Base-by-base conservation (phyloP, 2,113 vertebrate species). In the Microcebus tavaratra region DNA sequence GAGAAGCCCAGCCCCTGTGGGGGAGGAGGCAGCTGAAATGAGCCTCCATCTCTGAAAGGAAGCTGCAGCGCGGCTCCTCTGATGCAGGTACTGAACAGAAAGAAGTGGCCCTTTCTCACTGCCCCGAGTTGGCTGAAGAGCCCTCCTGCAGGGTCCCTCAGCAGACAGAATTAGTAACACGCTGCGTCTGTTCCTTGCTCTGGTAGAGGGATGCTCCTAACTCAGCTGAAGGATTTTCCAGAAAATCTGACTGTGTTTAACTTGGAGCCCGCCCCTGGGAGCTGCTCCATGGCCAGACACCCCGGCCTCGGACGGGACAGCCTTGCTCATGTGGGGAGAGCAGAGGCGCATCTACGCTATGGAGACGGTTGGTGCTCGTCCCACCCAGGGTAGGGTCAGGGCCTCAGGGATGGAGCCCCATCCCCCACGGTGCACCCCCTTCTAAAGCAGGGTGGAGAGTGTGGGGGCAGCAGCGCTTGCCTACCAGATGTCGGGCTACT, bases 151-250 rank as follows among this genome's bases (percentile, higher is more conserved):
- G 70, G 55, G 27, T 29, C 48, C 53, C 20, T n/a, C 45, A 48
- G 76, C 73, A 36, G 65, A 67, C n/a, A 50, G 87, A 95, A 81
- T 57, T 65, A 89, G 68, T 23, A 81, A 72, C 57, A 55, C 3
- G 23, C n/a, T 31, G 34, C 0, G 0, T 63, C 5, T 29, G 45
- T 6, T 84, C 75, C 91, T 50, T 4, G 0, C 13, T 59, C 25
- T 18, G 9, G 27, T 70, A 50, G 75, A 50, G 72, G 45, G 45
- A 86, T 29, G 53, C 36, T 96, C 70, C 80, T 92, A 85, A 85
- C 93, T 90, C 88, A 81, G 84, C 81, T 57, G n/a, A 90, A 96
- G 90, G 70, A 3, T 2, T 53, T 72, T 78, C 95, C 93, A 94
- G 93, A 93, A 94, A 87, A 67, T 61, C 83, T 82, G 53, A 25